Base-by-base conservation (phyloP, 2,888 invertebrate species). In the Cancer borealis region DNA sequence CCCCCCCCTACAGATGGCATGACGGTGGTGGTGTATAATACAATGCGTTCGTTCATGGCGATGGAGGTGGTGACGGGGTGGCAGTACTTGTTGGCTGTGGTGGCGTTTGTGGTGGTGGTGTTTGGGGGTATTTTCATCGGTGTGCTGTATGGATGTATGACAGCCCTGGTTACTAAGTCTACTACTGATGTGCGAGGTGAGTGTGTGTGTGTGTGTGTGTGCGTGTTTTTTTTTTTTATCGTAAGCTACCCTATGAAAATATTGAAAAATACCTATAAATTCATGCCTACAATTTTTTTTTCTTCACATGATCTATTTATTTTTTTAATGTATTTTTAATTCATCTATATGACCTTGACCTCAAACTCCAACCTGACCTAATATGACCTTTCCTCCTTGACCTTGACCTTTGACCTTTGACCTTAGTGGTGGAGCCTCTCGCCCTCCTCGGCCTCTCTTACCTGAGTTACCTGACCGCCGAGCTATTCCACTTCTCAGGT, bases 401-500 rank as follows among this genome's bases (percentile, higher is more conserved):
- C n/a, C n/a, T 3, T 21, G 14, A 21, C 14, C 66, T 21, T 21
- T 21, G 17, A 12, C 66, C 66, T 21, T 21, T 21, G 17, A 12
- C 66, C 96, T 30, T 96, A 97, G 97, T 97, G 87, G 97, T 97
- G 12, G 97, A 97, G 96, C 97, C 97, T 0, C 96, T 97, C 46
- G 96, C 97, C 4, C 96, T 97, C 92, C 96, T 97, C 93, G 97
- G 97, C 66, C 96, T 97, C 96, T 97, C 97, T 21, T 97, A 97
- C 96, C 96, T 97, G 47, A 96, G 97, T 1, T 97, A 97, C 96
- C 96, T 97, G 14, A 96, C 96, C 73, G 97, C 97, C 2, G 97
- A 97, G 96, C 96, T 97, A 96, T 97, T 97, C 96, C 97, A 97
- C 94, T 97, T 97, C 96, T 97, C 97, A 8, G 97, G 97, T 79